Base-by-base conservation (phyloP, 1,140 invertebrate genomes). In the Plectrocnemia conspersa region DNA sequence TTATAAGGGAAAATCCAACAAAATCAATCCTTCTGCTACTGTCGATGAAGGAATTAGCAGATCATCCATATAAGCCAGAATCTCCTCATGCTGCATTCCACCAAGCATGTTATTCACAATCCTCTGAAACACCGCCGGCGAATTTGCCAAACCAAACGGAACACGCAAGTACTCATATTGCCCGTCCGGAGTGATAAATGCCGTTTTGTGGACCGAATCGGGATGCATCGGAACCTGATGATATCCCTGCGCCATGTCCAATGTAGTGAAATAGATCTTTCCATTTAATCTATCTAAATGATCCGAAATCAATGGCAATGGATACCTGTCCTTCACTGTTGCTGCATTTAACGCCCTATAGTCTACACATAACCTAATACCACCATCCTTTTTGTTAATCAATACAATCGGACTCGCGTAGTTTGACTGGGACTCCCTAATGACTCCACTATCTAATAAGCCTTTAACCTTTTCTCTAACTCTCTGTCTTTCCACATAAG, bases 91-190 rank as follows among this genome's bases (percentile, higher is more conserved):
- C 22, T 16, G n/a, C 11, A 58, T 56, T 3, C 60, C 52, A 36
- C 47, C 32, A 24, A 68, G 54, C 1, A 67, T 52, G 23, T 47
- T 42, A 16, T 67, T 61, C 48, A 68, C 65, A 2, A 63, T 15
- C 13, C 63, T 10, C 13, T 61, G 57, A 23, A 67, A 67, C 0
- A 59, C 55, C 0, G 55, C 57, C 3, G 69, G 67, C 6, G 59
- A 64, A 15, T 63, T 66, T 10, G 50, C 61, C 5, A 72, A 48
- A 6, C 77, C 76, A 54, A 76, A 73, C 23, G 73, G 67, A 65
- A 78, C 69, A 7, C 64, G 10, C 2, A 53, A 52, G 46, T 64
- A 77, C 58, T 77, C 64, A 48, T 65, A 76, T 19, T 67, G 64
- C 2, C 68, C 70, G 15, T 62, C 41, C 6, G 54, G 64, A 2